These are phyloP conservation scores for Heterodera carotae DNA, from an alignment of 1,140 invertebrate species.

Conservation along the genomic window DNA sequence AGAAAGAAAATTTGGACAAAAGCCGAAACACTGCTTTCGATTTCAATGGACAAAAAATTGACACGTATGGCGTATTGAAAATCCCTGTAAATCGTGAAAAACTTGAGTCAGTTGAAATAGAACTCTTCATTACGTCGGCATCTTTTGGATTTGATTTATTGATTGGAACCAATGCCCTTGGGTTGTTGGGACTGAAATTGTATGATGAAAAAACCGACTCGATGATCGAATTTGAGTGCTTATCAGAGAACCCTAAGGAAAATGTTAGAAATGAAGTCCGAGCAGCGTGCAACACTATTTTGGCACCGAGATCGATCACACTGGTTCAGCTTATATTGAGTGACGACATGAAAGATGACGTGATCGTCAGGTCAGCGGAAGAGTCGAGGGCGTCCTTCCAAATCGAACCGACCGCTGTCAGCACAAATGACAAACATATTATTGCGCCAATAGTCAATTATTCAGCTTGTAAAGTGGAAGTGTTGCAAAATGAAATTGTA, in stretches of 20 bases:
- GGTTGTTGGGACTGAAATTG: neutral
- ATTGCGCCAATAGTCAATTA: neutral
- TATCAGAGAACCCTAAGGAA: neutral
- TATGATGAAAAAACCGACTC: conserved; percentile 2
- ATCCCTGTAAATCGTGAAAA: neutral
- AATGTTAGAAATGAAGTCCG: neutral
- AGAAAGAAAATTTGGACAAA: neutral
- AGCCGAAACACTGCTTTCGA: neutral
- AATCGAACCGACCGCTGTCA: neutral
- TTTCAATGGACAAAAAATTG: conserved; percentile 4
- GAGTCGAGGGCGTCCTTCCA: neutral
- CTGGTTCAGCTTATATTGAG: neutral
- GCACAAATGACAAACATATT: neutral
- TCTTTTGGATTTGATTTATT: conserved; percentile 5
- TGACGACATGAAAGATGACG: neutral
- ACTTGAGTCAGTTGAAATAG: neutral
- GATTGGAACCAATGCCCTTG: neutral
- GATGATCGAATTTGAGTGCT: neutral
- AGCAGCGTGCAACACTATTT: neutral
- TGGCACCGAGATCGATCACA: conserved; percentile 12
- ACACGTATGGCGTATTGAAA: neutral
- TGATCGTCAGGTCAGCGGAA: neutral
- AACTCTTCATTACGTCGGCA: neutral
- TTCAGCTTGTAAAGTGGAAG: neutral
- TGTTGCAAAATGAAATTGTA: neutral